A percentile compares a stretch with the other conserved stretches of the same genome.
These are phyloP conservation scores for Pangasianodon gigas DNA, from an alignment of 2,113 vertebrate genomes.

Conservation along the genomic window DNA sequence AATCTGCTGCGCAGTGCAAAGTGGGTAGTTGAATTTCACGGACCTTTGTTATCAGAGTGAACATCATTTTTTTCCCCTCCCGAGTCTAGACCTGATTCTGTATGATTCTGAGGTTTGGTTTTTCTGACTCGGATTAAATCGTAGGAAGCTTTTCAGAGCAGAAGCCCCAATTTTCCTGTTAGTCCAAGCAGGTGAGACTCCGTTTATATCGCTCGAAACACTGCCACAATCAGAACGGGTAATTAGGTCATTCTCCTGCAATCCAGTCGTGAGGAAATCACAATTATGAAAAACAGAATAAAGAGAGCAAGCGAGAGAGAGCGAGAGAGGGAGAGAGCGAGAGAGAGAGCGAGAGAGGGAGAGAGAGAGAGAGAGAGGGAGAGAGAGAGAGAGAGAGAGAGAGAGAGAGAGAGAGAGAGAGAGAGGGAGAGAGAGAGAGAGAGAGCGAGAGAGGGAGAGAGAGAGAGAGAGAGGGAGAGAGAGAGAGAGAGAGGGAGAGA, in stretches of 20 bases:
- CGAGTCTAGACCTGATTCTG: no score
- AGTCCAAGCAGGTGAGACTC: not conserved
- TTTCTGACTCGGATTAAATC: no score
- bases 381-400: not conserved
- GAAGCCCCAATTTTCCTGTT: not conserved
- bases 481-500: not conserved
- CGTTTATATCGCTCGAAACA: not conserved
- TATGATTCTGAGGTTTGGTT: no score
- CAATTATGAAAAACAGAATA: not conserved
- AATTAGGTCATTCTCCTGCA: slow-evolving; percentile 2
- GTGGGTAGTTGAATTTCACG: slow-evolving; percentile 2
- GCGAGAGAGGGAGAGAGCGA: not conserved
- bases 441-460: not conserved
- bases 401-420: not conserved
- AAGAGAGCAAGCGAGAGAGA: not conserved
- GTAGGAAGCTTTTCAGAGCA: not conserved
- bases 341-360: not conserved
- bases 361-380: not conserved
- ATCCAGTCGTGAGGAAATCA: not conserved
- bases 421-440: not conserved
- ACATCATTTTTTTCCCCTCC: not conserved
- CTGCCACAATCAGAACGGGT: not conserved
- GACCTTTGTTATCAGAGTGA: not conserved
- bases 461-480: no score
- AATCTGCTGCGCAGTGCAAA: not conserved